phyloP scores from a whole-genome alignment of 2,797 vertebrate species.

The Cyclura pinguis region DNA sequence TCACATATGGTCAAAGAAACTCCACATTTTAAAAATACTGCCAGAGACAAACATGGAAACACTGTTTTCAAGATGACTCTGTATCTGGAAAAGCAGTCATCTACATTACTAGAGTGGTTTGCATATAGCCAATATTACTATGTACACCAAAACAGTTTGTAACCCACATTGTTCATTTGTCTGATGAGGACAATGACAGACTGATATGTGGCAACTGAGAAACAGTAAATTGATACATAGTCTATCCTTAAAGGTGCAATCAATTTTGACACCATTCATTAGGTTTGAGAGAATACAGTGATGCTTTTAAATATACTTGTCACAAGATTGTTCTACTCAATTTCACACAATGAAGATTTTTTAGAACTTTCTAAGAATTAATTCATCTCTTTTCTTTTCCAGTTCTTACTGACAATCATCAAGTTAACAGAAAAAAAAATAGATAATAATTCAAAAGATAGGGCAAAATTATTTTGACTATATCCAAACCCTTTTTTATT shows the following conservation, averaged over 20 bases:
- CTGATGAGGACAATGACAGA: slow-evolving; percentile 24
- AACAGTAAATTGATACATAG: slow-evolving; percentile 48
- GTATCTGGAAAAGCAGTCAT: not conserved
- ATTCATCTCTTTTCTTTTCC: not conserved
- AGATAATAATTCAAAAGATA: not conserved
- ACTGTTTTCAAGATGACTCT: not conserved
- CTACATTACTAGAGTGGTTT: not conserved
- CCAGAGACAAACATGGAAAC: not conserved
- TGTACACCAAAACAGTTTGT: not conserved
- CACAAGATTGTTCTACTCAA: not conserved
- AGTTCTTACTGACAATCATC: not conserved
- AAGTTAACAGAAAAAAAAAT: not conserved
- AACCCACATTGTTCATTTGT: slow-evolving; percentile 47
- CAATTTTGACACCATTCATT: slow-evolving; percentile 43
- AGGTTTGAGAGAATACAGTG: not conserved
- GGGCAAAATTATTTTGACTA: not conserved
- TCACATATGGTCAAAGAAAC: not conserved
- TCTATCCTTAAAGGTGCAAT: slow-evolving; percentile 44
- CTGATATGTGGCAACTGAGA: slow-evolving; percentile 34
- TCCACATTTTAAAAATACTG: not conserved
- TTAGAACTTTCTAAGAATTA: not conserved
- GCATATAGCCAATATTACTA: not conserved
- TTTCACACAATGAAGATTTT: not conserved
- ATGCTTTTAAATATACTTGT: not conserved
- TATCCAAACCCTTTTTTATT: not conserved